Percentiles rank a stretch among this genome's conserved stretches.
These are phyloP conservation scores for Tricholaema leucomelas DNA, from an alignment of 2,113 vertebrate genomes.

Conservation along the genomic window DNA sequence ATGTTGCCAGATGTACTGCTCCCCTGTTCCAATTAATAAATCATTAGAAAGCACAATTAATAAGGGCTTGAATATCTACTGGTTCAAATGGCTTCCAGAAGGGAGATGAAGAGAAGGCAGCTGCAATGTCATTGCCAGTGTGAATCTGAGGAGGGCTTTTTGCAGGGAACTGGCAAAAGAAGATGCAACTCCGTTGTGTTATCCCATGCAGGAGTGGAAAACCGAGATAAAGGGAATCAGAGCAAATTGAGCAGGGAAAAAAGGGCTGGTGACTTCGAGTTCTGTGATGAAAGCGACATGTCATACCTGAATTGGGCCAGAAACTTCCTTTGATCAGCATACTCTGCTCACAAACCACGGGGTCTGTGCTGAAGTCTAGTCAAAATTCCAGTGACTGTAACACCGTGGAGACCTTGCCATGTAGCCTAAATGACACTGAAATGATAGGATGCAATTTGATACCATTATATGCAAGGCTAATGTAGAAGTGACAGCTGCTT, in stretches of 20 bases:
- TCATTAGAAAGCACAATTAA: conserved; percentile 73
- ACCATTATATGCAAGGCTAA: neutral
- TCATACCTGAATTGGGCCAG: neutral
- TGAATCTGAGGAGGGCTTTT: neutral
- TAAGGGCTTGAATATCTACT: conserved; percentile 27
- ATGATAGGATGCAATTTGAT: neutral
- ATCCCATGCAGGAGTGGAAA: neutral
- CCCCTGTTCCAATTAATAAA: conserved; percentile 73
- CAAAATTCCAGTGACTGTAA: neutral
- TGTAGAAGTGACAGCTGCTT: neutral
- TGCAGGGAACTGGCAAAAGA: neutral
- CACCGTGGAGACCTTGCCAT: neutral
- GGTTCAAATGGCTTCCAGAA: conserved; percentile 23
- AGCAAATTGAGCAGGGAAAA: neutral
- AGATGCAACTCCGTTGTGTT: neutral
- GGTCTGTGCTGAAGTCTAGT: neutral
- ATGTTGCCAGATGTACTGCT: conserved; percentile 71
- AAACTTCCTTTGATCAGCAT: neutral
- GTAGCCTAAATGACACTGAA: neutral
- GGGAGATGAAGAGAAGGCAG: neutral
- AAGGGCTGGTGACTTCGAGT: neutral
- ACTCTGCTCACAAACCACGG: neutral
- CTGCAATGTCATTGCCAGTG: neutral
- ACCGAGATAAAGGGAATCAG: neutral
- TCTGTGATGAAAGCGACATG: neutral